Evolutionary conservation across 2,797 vertebrate genomes (phyloP).

Genomic region (Falco rusticolus): DNA sequence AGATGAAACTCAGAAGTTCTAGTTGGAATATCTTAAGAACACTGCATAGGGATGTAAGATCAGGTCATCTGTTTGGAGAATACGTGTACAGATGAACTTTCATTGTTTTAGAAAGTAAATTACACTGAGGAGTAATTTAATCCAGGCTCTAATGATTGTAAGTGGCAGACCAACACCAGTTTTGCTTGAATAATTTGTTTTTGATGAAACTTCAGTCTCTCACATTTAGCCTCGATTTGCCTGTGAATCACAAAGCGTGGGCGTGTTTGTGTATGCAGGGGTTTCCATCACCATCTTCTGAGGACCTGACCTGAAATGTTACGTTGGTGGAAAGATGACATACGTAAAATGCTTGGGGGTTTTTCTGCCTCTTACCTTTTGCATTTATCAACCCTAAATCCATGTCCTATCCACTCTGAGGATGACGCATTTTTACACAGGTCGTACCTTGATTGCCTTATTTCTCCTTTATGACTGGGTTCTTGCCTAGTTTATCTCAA

Average conservation of each 20-base stretch:
- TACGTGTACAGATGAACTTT: not conserved
- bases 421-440: not conserved
- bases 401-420: fast-evolving
- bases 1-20: not conserved
- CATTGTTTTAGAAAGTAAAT: not conserved
- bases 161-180: not conserved
- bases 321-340: not conserved
- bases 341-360: not conserved
- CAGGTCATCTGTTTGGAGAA: not conserved
- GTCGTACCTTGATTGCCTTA: not conserved
- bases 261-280: not conserved
- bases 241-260: not conserved
- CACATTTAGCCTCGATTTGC: not conserved
- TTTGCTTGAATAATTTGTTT: not conserved
- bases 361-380: not conserved
- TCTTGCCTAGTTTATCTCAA: not conserved
- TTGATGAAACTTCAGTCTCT: not conserved
- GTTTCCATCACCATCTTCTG: not conserved
- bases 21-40: not conserved
- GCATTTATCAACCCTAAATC: not conserved
- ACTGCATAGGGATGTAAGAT: not conserved
- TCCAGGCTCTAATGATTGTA: not conserved
- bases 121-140: not conserved
- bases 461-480: not conserved
- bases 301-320: not conserved